Evolutionary conservation across 1,140 invertebrate genomes (phyloP).

Genomic region (Cylas formicarius): DNA sequence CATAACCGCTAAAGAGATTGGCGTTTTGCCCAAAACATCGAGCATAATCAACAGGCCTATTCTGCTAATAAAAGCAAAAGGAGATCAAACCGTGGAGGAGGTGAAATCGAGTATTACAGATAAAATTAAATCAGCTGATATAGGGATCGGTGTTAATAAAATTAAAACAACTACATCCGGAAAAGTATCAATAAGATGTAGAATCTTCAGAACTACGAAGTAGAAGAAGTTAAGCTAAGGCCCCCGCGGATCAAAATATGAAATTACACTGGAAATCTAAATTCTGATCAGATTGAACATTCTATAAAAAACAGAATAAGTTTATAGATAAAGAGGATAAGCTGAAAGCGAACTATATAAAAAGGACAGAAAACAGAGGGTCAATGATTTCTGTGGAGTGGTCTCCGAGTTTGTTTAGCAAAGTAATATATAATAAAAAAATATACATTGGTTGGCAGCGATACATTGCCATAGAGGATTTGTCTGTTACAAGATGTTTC

Average conservation of each 20-base stretch:
- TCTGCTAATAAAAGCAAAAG: no score
- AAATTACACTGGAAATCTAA: neutral
- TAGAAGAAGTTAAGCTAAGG: conserved; percentile 2
- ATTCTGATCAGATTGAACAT: neutral
- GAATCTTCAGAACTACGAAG: neutral
- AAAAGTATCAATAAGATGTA: no score
- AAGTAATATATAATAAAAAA: conserved; percentile 2
- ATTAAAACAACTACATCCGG: no score
- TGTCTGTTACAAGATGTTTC: conserved; percentile 11
- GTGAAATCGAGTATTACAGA: no score
- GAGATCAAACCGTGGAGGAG: no score
- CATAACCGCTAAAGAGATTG: no score
- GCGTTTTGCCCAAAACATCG: no score
- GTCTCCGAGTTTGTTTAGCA: conserved; percentile 3
- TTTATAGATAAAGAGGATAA: neutral
- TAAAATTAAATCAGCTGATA: no score
- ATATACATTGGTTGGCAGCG: conserved; percentile 3
- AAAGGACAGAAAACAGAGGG: neutral
- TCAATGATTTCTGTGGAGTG: conserved; percentile 2
- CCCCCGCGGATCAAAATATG: conserved; percentile 3
- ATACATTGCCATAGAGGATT: neutral
- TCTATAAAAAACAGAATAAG: conserved; percentile 3
- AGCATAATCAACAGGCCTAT: no score
- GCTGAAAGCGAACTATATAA: conserved; percentile 2
- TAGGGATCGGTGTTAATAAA: no score